A percentile compares a stretch with the other conserved stretches of the same genome.
Conservation (phyloP, 2,797 vertebrate genomes). For the Simalia tracyae region DNA sequence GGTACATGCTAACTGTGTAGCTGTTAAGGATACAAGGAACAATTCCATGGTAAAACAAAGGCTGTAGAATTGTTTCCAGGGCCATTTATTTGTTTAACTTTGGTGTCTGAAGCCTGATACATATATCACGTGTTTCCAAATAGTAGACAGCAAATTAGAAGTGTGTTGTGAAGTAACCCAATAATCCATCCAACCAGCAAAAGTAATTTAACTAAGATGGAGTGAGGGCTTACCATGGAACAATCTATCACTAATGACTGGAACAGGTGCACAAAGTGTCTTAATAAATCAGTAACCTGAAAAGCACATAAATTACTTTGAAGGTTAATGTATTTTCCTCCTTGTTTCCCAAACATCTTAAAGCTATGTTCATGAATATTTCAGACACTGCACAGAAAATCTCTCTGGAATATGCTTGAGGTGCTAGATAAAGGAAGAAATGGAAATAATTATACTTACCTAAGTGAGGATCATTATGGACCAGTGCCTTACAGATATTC, state of each 20-base stretch:
- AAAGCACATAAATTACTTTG: slow-evolving; percentile 70
- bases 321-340: slow-evolving; percentile 69
- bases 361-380: slow-evolving; percentile 55
- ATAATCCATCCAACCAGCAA: slow-evolving; percentile 60
- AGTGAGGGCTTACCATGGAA: slow-evolving; percentile 59
- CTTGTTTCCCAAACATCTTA: slow-evolving; percentile 59
- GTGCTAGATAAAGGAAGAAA: slow-evolving; percentile 20
- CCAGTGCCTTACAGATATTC: not conserved
- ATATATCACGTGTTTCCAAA: not conserved
- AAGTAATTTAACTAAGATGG: slow-evolving; percentile 66
- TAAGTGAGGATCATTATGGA: slow-evolving; percentile 20
- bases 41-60: not conserved
- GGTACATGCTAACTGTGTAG: not conserved
- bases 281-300: slow-evolving; percentile 69
- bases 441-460: slow-evolving; percentile 28
- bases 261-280: slow-evolving; percentile 68
- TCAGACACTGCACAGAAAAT: slow-evolving; percentile 31
- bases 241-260: slow-evolving; percentile 66
- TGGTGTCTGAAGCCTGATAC: not conserved
- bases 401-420: not conserved
- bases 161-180: slow-evolving; percentile 51
- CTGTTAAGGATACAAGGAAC: not conserved
- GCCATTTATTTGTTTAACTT: slow-evolving; percentile 38
- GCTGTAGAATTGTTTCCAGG: slow-evolving; percentile 1
- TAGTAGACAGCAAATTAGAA: slow-evolving; percentile 47